Conservation (phyloP, 2,797 vertebrate genomes). For the Adrianichthys oophorus region DNA sequence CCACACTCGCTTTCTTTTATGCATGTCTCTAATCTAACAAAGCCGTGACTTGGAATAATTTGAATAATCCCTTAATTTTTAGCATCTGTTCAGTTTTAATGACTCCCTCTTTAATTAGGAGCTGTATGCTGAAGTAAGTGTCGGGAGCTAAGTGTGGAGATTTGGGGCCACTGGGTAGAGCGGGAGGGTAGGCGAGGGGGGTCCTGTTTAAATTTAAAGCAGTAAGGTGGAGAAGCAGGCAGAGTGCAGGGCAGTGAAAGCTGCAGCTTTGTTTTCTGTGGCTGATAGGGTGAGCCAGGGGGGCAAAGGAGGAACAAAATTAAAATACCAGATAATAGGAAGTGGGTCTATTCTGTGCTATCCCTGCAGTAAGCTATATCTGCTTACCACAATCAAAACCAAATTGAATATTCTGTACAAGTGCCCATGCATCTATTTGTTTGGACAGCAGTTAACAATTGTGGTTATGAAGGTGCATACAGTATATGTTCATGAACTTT, state of each 20-base stretch:
- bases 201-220: conserved; percentile 18
- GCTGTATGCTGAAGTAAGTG: conserved; percentile 57
- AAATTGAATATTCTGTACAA: conserved; percentile 11
- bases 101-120: conserved; percentile 76
- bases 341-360: conserved; percentile 32
- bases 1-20: conserved; percentile 33
- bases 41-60: conserved; percentile 69
- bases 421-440: conserved; percentile 1
- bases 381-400: conserved; percentile 6
- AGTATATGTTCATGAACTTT: too few relatives aligned
- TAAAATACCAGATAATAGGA: conserved; percentile 32
- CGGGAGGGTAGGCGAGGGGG: conserved; percentile 16
- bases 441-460: conserved; percentile 14
- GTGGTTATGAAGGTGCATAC: neutral
- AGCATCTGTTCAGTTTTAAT: conserved; percentile 78
- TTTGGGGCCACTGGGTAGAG: conserved; percentile 34
- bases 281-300: conserved; percentile 21
- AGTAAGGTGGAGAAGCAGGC: conserved; percentile 9
- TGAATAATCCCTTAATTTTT: conserved; percentile 84
- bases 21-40: conserved; percentile 55
- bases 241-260: conserved; percentile 21
- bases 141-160: conserved; percentile 49
- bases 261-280: conserved; percentile 68
- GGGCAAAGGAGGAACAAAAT: neutral
- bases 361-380: conserved; percentile 29